Base-by-base conservation (phyloP, 2,113 vertebrate genomes). In the Perca fluviatilis region DNA sequence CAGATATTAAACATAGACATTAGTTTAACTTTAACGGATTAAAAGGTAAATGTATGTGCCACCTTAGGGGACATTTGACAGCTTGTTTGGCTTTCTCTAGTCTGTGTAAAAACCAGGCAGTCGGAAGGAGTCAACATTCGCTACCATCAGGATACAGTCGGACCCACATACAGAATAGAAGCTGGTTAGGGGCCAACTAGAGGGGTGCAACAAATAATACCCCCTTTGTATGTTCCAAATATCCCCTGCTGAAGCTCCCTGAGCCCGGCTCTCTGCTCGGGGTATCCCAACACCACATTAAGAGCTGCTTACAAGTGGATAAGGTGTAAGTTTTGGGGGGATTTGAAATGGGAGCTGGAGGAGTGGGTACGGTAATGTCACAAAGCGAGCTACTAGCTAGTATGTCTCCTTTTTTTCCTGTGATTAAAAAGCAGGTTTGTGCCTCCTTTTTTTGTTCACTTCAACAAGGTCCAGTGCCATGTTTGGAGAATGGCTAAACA, bases 231-330 rank as follows among this genome's bases (percentile, higher is more conserved):
- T 79, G 87, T 75, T 84, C 68, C 82, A 63, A 79, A 90, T 83
- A 75, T 91, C 86, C 85, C 82, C 82, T 82, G 81, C 85, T 83
- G 87, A 89, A 91, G 82, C 88, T 86, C 70, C 83, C 87, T 83
- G 50, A 80, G 80, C 79, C 84, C 40, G 21, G 60, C 76, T 68
- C 83, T 70, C 85, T 57, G 84, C 80, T 92, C 58, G n/a, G 50
- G 89, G 82, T 86, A 90, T 91, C 91, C 90, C 77, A 80, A 86
- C 84, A 84, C 62, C 91, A 92, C 90, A 93, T 96, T 95, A 95
- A 89, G 91, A 90, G 81, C 74, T 71, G 74, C 90, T 95, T 95
- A 94, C 94, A 93, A 92, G 92, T 92, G 92, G 92, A 94, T 93
- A 94, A 94, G 90, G 89, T 94, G 92, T 91, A 93, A 82, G 85